phyloP scores from a whole-genome alignment of 2,113 vertebrate genomes.

The Sinocyclocheilus rhinocerous region DNA sequence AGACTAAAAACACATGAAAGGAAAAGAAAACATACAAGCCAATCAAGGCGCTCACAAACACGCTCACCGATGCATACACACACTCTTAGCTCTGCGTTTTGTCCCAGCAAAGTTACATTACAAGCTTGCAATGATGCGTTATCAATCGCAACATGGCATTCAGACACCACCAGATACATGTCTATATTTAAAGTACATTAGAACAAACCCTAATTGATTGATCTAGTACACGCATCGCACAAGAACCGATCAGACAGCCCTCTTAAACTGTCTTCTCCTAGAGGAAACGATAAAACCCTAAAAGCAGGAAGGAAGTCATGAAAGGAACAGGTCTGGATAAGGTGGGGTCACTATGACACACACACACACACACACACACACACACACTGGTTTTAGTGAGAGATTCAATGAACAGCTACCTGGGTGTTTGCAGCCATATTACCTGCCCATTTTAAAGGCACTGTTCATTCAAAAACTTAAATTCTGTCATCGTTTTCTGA shows the following conservation, averaged over 20 bases:
- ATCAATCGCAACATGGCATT: constrained; percentile 27
- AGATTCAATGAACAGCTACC: too few relatives aligned
- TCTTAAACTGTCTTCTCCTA: constrained; percentile 30
- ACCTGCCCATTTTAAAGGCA: not conserved
- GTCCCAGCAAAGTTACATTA: constrained; percentile 18
- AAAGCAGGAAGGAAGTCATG: constrained; percentile 55
- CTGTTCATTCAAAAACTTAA: not conserved
- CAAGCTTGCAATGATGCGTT: not conserved
- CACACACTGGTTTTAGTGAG: too few relatives aligned
- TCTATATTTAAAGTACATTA: constrained; percentile 26
- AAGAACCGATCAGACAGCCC: not conserved
- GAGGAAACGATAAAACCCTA: constrained; percentile 53
- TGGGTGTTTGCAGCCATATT: not conserved
- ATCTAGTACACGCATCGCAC: not conserved
- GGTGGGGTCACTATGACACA: constrained; percentile 31
- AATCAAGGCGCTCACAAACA: constrained; percentile 63
- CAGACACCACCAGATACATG: not conserved
- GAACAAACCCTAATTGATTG: not conserved
- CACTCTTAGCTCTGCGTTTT: constrained; percentile 36
- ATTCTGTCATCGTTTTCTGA: not conserved
- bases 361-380: not conserved
- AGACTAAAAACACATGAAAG: constrained; percentile 78
- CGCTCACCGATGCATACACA: constrained; percentile 36
- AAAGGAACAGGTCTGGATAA: constrained; percentile 48
- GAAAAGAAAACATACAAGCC: constrained; percentile 66